phyloP scores from a whole-genome alignment of 2,888 invertebrate species.

The Phania funesta region DNA sequence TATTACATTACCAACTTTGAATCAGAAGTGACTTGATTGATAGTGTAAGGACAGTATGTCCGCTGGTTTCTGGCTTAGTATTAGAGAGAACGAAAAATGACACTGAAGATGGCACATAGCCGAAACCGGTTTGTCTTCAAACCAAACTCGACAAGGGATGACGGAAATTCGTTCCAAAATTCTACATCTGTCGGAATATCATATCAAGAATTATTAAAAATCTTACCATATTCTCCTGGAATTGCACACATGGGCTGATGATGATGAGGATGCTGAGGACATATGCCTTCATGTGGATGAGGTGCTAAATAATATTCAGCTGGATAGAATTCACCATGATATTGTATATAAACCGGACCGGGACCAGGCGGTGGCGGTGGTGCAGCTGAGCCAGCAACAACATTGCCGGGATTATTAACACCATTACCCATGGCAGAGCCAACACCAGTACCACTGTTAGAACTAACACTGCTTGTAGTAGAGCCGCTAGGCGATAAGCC shows the following conservation, averaged over 20 bases:
- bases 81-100: too few relatives aligned
- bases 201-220: neutral
- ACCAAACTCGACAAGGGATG: too few relatives aligned
- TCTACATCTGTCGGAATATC: neutral
- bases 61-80: too few relatives aligned
- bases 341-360: constrained; percentile 78
- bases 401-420: constrained; percentile 61
- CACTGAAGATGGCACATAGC: too few relatives aligned
- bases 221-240: constrained; percentile 88
- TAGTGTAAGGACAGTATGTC: too few relatives aligned
- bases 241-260: constrained; percentile 87
- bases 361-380: constrained; percentile 71
- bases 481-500: constrained; percentile 71
- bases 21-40: too few relatives aligned
- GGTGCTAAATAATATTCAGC: constrained; percentile 79
- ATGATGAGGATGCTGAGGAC: constrained; percentile 82
- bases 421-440: constrained; percentile 64
- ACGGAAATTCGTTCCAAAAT: too few relatives aligned
- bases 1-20: too few relatives aligned
- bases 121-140: too few relatives aligned
- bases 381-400: constrained; percentile 70
- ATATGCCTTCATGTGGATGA: constrained; percentile 80
- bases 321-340: constrained; percentile 79
- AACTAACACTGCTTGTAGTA: constrained; percentile 72
- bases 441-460: constrained; percentile 63